Percentiles rank a stretch among this genome's conserved stretches.
These are phyloP conservation scores for Notarius quadriscutis DNA, from an alignment of 2,113 vertebrate species.

Conservation along the genomic window DNA sequence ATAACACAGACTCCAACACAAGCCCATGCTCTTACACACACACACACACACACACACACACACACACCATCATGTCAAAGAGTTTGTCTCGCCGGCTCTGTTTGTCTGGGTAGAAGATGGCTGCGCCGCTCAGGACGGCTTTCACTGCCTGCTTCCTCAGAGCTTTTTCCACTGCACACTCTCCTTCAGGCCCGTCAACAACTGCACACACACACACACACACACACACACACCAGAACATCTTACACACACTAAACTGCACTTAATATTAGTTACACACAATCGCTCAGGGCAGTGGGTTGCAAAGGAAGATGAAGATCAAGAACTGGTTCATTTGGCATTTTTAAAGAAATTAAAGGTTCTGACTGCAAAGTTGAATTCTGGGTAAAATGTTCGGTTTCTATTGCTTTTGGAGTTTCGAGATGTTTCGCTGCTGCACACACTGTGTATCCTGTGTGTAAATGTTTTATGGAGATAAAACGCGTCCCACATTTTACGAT, in stretches of 20 bases:
- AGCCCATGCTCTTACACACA: neutral
- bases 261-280: neutral
- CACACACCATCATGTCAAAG: slow-evolving; percentile 89
- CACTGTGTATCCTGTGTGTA: no score
- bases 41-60: slow-evolving; percentile 59
- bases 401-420: no score
- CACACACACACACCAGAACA: neutral
- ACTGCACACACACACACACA: slow-evolving; percentile 69
- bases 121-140: slow-evolving; percentile 88
- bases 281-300: neutral
- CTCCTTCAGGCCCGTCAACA: slow-evolving; percentile 79
- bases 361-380: no score
- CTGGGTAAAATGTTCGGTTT: no score
- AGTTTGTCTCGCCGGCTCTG: slow-evolving; percentile 84
- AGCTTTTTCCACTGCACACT: slow-evolving; percentile 71
- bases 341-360: neutral
- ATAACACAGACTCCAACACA: neutral
- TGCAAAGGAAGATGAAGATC: neutral
- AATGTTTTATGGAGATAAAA: no score
- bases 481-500: no score
- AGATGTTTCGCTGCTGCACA: no score
- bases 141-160: slow-evolving; percentile 86
- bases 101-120: slow-evolving; percentile 94
- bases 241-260: neutral
- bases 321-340: neutral